Base-by-base conservation (phyloP, 2,888 invertebrate species). In the Coecobrya sp. region DNA sequence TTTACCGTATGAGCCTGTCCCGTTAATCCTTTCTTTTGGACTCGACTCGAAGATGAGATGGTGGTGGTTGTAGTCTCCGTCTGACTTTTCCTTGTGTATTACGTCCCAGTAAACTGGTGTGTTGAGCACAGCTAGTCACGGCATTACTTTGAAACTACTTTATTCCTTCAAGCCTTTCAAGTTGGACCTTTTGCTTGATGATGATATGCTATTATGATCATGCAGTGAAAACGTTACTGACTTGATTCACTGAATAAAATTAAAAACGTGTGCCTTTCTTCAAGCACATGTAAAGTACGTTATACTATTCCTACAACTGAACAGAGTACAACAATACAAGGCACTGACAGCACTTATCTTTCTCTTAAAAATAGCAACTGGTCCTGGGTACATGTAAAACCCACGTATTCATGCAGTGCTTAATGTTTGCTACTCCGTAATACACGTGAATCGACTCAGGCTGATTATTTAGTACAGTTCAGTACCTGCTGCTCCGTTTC, bases 1-100 rank as follows among this genome's bases (percentile, higher is more conserved):
- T 86, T 86, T 86, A 86, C 86, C 86, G 86, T 86, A 86, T 86
- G 86, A 70, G 42, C 73, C 52, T 73, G 86, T 86, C 86, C 86
- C 86, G 86, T 86, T 86, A 86, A 52, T 30, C 36, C 49, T 73
- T 86, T 86, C 73, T 73, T 86, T 70, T 86, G 49, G 85, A n/a
- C n/a, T n/a, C n/a, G 68, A 59, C 59, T 27, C 4, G 25, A 30
- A 73, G 59, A 84, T 84, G 84, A 55, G 62, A 86, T 86, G 84
- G 42, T 79, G 52, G 55, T 55, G 3, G 49, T 49, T 7, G 19
- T 81, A 55, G 52, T 81, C 81, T 81, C 55, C 27, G 30, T 42
- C 59, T 30, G 49, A 49, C 81, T 81, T 59, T 59, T 30, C 52
- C 52, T 30, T 73, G 45, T 79, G 10, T 52, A 49, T 16, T 52